Conservation (phyloP, 2,113 vertebrate genomes). For the Herpailurus yagouaroundi region DNA sequence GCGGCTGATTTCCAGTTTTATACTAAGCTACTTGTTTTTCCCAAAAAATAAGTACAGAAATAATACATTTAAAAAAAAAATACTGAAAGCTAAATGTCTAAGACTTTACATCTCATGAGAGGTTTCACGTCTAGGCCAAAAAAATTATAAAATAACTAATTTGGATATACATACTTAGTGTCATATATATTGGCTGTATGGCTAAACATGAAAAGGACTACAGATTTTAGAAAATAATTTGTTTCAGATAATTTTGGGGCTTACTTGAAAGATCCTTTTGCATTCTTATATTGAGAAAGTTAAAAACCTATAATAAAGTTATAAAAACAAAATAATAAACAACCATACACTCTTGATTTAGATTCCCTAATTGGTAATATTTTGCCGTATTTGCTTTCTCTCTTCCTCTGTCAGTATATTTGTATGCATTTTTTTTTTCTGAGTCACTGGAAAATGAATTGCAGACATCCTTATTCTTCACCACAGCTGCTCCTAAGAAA, state of each 20-base stretch:
- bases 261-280: not conserved
- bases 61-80: slow-evolving; percentile 16
- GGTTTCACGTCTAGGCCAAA: not conserved
- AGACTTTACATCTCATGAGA: not conserved
- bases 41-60: slow-evolving; percentile 22
- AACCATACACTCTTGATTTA: not conserved
- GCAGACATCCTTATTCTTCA: not conserved
- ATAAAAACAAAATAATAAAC: not conserved
- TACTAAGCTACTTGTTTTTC: not conserved
- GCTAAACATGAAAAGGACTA: slow-evolving; percentile 21
- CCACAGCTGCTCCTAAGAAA: not conserved
- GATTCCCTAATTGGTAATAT: not conserved
- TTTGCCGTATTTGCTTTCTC: not conserved
- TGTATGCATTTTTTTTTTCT: not conserved
- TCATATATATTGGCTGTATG: not conserved
- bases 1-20: not conserved
- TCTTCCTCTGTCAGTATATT: not conserved
- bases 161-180: not conserved
- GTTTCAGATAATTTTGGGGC: not conserved
- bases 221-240: not conserved
- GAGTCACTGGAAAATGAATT: not conserved
- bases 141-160: not conserved
- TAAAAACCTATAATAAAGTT: slow-evolving; percentile 1
- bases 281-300: not conserved
- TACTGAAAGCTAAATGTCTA: not conserved